phyloP scores from a whole-genome alignment of 2,797 vertebrate species.

The Smutsia temminckii region DNA sequence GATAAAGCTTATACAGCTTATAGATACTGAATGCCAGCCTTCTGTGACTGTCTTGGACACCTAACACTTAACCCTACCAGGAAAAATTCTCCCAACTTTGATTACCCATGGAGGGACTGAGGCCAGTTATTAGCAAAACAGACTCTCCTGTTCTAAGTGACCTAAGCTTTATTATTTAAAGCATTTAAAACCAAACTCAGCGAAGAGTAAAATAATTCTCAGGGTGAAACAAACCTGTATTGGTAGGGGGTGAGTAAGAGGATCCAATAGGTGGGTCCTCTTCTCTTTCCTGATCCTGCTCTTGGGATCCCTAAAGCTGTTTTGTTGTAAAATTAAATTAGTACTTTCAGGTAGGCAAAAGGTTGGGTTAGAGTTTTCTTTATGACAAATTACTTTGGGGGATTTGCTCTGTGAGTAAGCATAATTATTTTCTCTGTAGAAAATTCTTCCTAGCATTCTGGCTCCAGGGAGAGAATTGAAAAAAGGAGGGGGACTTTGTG shows the following conservation, averaged over 20 bases:
- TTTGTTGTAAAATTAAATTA: conserved; percentile 64
- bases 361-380: conserved; percentile 53
- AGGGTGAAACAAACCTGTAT: conserved; percentile 8
- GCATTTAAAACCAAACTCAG: conserved; percentile 7
- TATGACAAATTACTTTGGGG: conserved; percentile 62
- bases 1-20: neutral
- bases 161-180: conserved; percentile 21
- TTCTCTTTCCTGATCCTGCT: neutral
- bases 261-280: neutral
- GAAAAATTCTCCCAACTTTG: neutral
- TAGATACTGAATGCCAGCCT: neutral
- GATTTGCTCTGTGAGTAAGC: conserved; percentile 60
- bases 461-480: conserved; percentile 45
- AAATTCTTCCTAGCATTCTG: conserved; percentile 38
- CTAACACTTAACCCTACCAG: neutral
- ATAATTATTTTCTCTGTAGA: conserved; percentile 65
- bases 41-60: neutral
- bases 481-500: neutral
- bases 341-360: conserved; percentile 31
- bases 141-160: neutral
- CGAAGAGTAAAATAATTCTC: conserved; percentile 22
- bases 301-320: conserved; percentile 11
- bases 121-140: neutral
- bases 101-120: neutral
- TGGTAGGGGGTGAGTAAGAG: neutral